Evolutionary conservation across 2,888 invertebrate genomes (phyloP), one percentile per base, ranked within the genome.

Genomic region (Galeruca laticollis): DNA sequence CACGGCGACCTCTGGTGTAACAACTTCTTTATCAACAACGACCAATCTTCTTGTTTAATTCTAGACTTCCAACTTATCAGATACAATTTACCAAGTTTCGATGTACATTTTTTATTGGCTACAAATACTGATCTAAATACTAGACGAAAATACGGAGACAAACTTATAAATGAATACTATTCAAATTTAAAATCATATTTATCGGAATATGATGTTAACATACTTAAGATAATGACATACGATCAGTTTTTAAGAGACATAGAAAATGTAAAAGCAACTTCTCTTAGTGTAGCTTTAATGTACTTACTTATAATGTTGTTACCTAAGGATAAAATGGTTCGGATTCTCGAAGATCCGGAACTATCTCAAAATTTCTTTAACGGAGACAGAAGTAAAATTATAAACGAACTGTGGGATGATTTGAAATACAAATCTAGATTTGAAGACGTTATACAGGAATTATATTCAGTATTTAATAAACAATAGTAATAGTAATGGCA

Each of bases 41-140:
- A 49, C 15, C 78, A 80, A 18, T 71, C 76, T 2, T 77, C 79
- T 21, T 81, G 80, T 56, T 78, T 77, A 56, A 69, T 84, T 9
- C 69, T 84, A 5, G 84, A 84, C 75, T 85, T 79, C 70, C 83
- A 84, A 76, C 69, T 77, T 6, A 74, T 79, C n/a, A 73, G 82
- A 60, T 92, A 90, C 80, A 89, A 89, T 20, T 91, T 92, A 0
- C 90, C 91, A 0, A 88, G 89, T 20, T 86, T 90, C 31, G 93
- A 93, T 78, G 84, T 91, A 1, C 86, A 89, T 80, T 73, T 72
- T 49, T 73, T 81, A 18, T 60, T 82, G 26, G 78, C 78, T 59
- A 67, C 76, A 31, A 76, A 73, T 40, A 75, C 80, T 2, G 71
- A 75, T 37, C 70, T 72, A n/a, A 60, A 70, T 51, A 74, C 70